Conservation (phyloP, 2,113 vertebrate genomes). For the Oostethus manadensis region DNA sequence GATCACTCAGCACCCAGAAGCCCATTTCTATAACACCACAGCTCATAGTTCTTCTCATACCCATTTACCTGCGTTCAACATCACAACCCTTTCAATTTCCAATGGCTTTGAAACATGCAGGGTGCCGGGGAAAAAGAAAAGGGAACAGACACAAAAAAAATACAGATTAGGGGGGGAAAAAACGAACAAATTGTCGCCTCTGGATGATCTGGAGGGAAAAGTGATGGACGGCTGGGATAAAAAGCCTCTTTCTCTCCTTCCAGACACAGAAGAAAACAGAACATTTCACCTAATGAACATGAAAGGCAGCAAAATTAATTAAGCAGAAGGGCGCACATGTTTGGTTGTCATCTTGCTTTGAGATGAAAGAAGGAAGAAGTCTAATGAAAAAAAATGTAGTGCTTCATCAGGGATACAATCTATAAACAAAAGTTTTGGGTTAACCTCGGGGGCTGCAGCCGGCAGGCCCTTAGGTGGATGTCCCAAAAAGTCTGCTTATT, state of each 20-base stretch:
- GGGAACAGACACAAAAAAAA: constrained; percentile 23
- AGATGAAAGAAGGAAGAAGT: constrained; percentile 26
- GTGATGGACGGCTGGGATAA: constrained; percentile 41
- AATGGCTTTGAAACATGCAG: constrained; percentile 45
- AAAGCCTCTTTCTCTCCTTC: constrained; percentile 25
- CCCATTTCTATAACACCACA: constrained; percentile 42
- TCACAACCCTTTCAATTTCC: constrained; percentile 52
- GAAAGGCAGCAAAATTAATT: constrained; percentile 43
- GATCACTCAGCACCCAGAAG: constrained; percentile 33
- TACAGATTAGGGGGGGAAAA: constrained; percentile 40
- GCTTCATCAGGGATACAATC: constrained; percentile 16
- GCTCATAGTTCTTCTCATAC: constrained; percentile 36
- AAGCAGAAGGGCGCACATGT: constrained; percentile 15
- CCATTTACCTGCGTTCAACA: constrained; percentile 48
- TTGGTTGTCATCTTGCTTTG: neutral
- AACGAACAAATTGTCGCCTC: constrained; percentile 24
- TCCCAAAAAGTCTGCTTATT: too few species aligned
- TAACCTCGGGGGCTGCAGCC: neutral
- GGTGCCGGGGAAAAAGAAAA: constrained; percentile 23
- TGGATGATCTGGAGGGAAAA: constrained; percentile 50
- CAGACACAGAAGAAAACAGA: constrained; percentile 10
- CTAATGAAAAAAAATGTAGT: neutral
- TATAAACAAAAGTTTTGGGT: neutral
- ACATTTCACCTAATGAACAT: constrained; percentile 32
- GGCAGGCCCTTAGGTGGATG: neutral